Base-by-base conservation (phyloP, 2,888 invertebrate species). In the Lobophora halterata region DNA sequence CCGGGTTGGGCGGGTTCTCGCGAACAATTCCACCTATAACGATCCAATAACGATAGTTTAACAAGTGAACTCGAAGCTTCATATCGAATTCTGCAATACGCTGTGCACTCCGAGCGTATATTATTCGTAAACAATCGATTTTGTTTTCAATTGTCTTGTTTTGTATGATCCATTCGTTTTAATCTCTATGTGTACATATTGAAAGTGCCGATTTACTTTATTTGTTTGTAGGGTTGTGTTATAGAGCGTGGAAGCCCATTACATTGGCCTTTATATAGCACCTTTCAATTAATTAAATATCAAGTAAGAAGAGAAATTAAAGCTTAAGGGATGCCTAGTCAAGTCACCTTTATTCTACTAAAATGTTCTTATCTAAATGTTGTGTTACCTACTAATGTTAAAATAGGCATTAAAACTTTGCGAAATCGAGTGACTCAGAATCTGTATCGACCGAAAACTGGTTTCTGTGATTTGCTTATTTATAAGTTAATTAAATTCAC, bases 21-120 rank as follows among this genome's bases (percentile, higher is more conserved):
- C 57, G 63, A 80, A 79, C 79, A 77, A 81, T 80, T 69, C 68
- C 71, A 68, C 72, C 75, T 73, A 73, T 69, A 77, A 72, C 79
- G 74, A 79, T 81, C 72, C 75, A 72, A 73, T 69, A 77, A 72
- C 79, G 74, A 79, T 81, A 83, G 80, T 81, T 81, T 75, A 79
- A 79, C 78, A 75, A 78, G 78, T 77, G 75, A 80, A 83, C 73
- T 79, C 77, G 65, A 72, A 73, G 76, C 73, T 75, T 71, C 74
- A 74, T 75, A 75, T 74, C 62, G 65, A 65, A 65, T 68, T 71
- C 63, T 69, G 74, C 66, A 66, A 56, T 60, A 63, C 57, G 62
- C 61, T 31, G 67, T 64, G 69, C 71, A 71, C 66, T 78, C 69
- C 62, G 66, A 63, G 63, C 51, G 55, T 54, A 56, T 59, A 59